These are phyloP conservation scores for Leptopilina clavipes DNA, from an alignment of 1,140 invertebrate genomes.

Conservation along the genomic window DNA sequence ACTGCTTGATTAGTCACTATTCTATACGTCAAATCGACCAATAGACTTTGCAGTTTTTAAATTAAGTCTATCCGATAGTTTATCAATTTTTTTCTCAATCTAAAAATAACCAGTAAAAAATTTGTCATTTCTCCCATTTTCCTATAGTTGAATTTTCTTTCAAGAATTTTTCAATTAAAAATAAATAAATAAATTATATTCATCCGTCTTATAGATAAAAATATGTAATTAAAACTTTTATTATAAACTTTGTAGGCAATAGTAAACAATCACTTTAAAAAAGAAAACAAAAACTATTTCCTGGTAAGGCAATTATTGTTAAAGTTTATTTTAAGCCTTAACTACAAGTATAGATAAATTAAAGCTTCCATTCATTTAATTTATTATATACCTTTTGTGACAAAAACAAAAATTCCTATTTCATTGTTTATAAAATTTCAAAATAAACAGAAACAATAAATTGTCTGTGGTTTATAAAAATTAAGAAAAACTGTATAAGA, in stretches of 20 bases:
- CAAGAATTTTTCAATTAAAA: background rate
- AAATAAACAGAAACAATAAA: too few species aligned
- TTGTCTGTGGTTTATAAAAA: too few species aligned
- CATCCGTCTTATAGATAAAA: too few species aligned
- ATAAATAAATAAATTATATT: too few species aligned
- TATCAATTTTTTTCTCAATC: slow-evolving; percentile 7
- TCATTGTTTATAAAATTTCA: background rate
- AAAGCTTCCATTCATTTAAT: background rate
- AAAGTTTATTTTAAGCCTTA: background rate
- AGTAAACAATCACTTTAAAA: background rate
- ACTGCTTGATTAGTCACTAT: slow-evolving; percentile 46
- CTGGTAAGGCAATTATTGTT: background rate
- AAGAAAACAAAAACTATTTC: background rate
- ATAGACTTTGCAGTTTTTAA: slow-evolving; percentile 2
- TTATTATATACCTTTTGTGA: background rate
- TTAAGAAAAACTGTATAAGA: too few species aligned
- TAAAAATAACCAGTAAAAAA: background rate
- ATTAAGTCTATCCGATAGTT: background rate
- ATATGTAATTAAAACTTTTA: too few species aligned
- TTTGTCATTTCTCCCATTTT: background rate
- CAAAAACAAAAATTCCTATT: background rate
- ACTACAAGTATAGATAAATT: background rate
- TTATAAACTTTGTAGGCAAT: too few species aligned
- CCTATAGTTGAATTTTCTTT: background rate
- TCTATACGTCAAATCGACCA: slow-evolving; percentile 41